Conservation (phyloP, 2,888 invertebrate species). For the Macrosoma leucophasiata region DNA sequence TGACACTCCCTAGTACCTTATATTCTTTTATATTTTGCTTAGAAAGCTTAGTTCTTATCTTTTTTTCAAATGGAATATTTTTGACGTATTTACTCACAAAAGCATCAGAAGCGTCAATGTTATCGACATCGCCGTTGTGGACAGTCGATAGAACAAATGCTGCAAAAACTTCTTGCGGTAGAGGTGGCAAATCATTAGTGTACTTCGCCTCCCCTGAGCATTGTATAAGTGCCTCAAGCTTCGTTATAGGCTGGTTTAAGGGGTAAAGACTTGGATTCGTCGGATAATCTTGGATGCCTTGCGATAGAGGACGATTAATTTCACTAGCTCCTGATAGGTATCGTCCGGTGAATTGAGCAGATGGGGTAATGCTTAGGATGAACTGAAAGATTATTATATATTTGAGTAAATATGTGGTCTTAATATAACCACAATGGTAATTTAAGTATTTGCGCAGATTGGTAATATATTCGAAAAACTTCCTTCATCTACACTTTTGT, state of each 20-base stretch:
- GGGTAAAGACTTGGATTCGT: conserved; percentile 79
- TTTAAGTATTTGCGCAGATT: too few species aligned
- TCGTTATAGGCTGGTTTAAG: conserved; percentile 79
- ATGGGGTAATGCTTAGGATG: conserved; percentile 69
- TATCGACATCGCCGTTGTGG: conserved; percentile 72
- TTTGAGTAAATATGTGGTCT: too few species aligned
- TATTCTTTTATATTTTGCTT: too few species aligned
- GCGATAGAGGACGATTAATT: conserved; percentile 76
- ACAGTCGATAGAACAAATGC: conserved; percentile 79
- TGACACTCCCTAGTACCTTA: too few species aligned
- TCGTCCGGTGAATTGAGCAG: conserved; percentile 42
- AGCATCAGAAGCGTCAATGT: conserved; percentile 75
- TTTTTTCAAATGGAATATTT: too few species aligned
- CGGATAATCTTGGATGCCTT: conserved; percentile 76
- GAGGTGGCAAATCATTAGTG: conserved; percentile 77
- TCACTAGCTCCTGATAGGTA: conserved; percentile 69
- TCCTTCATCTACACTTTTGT: too few species aligned
- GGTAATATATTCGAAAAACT: too few species aligned
- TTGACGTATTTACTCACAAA: conserved; percentile 64
- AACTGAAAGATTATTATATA: conserved; percentile 58
- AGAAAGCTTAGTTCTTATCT: too few species aligned
- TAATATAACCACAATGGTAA: too few species aligned
- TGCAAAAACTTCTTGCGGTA: conserved; percentile 79
- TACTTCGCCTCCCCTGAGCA: conserved; percentile 81
- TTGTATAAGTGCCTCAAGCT: conserved; percentile 77